Conservation (phyloP, 2,797 vertebrate genomes). For the Hylomyscus alleni region DNA sequence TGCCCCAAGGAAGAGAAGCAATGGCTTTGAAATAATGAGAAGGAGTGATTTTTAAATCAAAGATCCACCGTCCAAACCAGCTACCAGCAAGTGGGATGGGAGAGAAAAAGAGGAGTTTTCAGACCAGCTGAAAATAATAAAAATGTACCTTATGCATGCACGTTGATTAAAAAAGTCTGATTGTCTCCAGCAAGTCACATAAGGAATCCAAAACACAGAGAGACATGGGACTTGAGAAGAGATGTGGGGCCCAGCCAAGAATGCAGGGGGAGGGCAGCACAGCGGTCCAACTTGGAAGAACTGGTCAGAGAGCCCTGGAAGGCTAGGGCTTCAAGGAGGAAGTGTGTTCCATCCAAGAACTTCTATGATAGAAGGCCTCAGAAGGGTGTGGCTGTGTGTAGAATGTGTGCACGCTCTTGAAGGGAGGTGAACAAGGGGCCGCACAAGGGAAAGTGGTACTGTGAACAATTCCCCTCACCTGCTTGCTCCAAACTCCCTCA, state of each 20-base stretch:
- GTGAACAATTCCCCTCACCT: background rate
- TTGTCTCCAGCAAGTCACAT: background rate
- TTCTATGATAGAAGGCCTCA: background rate
- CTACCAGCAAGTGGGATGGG: background rate
- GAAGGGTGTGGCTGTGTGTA: background rate
- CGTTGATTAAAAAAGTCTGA: background rate
- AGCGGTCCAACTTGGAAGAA: background rate
- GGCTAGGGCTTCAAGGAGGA: background rate
- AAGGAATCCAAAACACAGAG: conserved; percentile 17
- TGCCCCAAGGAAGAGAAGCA: background rate
- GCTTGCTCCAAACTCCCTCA: background rate
- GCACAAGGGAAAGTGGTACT: background rate
- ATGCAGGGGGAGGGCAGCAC: background rate
- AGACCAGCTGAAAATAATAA: conserved; percentile 27
- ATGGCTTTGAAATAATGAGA: background rate
- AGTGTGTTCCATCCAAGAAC: background rate
- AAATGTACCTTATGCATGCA: background rate
- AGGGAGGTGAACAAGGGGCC: background rate
- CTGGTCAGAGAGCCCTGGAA: background rate
- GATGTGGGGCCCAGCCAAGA: background rate
- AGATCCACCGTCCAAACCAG: background rate
- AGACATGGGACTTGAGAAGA: background rate
- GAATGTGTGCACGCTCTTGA: background rate
- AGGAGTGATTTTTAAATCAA: conserved; percentile 3
- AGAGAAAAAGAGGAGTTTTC: background rate